These are phyloP conservation scores for Leucoma salicis DNA, from an alignment of 2,888 invertebrate genomes.

Conservation along the genomic window DNA sequence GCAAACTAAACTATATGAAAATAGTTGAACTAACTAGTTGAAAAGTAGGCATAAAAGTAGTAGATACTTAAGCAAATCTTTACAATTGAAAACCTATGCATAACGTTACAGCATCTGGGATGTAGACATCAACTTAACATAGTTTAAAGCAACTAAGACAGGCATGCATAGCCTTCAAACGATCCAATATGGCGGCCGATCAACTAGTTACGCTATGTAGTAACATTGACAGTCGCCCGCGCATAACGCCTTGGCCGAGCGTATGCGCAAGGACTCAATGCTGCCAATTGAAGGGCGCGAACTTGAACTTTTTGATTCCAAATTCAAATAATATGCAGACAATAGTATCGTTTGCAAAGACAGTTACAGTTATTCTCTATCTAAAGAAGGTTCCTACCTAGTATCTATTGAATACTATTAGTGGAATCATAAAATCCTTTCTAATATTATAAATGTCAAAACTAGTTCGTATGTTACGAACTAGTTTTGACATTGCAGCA, in stretches of 20 bases:
- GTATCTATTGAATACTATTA: no score
- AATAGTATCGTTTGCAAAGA: no score
- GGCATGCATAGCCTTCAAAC: slow-evolving; percentile 46
- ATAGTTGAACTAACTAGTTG: no score
- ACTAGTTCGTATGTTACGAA: no score
- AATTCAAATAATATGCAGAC: slow-evolving; percentile 3
- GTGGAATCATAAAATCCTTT: no score
- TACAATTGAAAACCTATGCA: background rate
- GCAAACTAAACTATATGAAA: no score
- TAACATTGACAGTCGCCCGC: slow-evolving; percentile 71
- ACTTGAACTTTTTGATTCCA: slow-evolving; percentile 31
- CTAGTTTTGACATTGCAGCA: no score
- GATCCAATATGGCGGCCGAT: slow-evolving; percentile 56
- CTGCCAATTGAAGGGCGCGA: slow-evolving; percentile 52
- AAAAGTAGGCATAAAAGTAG: no score
- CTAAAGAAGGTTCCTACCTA: no score
- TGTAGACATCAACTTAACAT: background rate
- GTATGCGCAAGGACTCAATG: slow-evolving; percentile 60
- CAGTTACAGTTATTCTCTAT: no score
- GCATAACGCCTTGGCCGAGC: slow-evolving; percentile 68
- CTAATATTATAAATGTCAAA: no score
- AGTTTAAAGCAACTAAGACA: slow-evolving; percentile 30
- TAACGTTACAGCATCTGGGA: background rate
- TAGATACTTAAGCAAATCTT: background rate
- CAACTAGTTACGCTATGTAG: slow-evolving; percentile 60